Base-by-base conservation (phyloP, 2,113 vertebrate genomes). In the Chlamydotis undulata region DNA sequence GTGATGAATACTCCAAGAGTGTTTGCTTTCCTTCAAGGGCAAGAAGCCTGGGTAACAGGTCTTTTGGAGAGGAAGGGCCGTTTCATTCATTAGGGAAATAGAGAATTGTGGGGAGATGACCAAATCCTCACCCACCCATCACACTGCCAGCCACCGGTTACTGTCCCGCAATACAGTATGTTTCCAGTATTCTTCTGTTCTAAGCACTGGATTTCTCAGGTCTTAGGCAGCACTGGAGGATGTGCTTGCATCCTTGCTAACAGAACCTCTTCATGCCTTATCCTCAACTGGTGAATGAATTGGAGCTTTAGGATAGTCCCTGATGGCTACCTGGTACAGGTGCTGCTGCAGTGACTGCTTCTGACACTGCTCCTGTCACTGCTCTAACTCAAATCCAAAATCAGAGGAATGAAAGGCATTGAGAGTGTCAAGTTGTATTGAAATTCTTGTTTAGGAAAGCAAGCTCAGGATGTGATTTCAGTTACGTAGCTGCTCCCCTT, bases 271-370 rank as follows among this genome's bases (percentile, higher is more conserved):
- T 83, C 2, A 1, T 10, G 26, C 26, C 49, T 5, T 83, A 14
- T n/a, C n/a, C 85, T 92, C 53, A 83, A 1, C 19, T 2, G 5
- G 10, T 61, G 23, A 33, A 37, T 8, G 5, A 83, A 41, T 4
- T 29, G 19, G 47, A 33, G 43, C 17, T 18, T 68, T 60, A 31
- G n/a, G 26, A 5, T 68, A 23, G 67, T 37, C 26, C 25, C 26
- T 65, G 53, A 1, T 35, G 14, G 49, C 82, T 79, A 18, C 25
- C 7, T 57, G 31, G 16, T 68, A 7, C 0, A 0, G 9, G 47
- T 49, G n/a, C 31, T 85, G 74, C 65, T 76, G 31, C 45, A 41
- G 19, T 31, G 49, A 14, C 53, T 83, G 65, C 23, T 19, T 53
- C 35, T 47, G 21, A 14, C 18, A 0, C 50, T 74, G 75, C 17